These are phyloP conservation scores for Desoria tigrina DNA, from an alignment of 2,888 invertebrate species.

Conservation along the genomic window DNA sequence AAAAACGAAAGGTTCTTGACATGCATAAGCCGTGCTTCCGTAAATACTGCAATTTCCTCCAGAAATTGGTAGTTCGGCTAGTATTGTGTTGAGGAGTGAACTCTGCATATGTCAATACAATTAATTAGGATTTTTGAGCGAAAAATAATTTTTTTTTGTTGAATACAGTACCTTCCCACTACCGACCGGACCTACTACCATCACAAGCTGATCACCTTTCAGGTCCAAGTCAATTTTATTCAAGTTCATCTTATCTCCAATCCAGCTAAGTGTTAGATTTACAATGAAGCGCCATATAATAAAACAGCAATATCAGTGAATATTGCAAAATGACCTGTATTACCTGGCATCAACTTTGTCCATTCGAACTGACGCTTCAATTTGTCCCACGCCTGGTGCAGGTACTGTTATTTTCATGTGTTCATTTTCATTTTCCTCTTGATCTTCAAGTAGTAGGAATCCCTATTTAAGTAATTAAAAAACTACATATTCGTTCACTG, in stretches of 20 bases:
- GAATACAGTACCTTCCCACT: constrained; percentile 41
- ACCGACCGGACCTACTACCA: constrained; percentile 48
- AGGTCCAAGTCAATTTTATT: constrained; percentile 37
- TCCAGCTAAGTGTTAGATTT: constrained; percentile 35
- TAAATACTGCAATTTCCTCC: constrained; percentile 66
- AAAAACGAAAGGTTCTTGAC: constrained; percentile 58
- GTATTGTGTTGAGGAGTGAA: constrained; percentile 65
- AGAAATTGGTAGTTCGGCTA: constrained; percentile 70
- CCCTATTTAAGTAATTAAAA: constrained; percentile 28
- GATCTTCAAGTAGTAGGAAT: constrained; percentile 57
- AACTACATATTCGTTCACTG: not conserved
- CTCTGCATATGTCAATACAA: constrained; percentile 35
- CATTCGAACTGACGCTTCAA: constrained; percentile 27
- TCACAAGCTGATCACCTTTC: constrained; percentile 39
- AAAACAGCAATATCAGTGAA: not conserved
- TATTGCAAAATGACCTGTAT: too few relatives aligned
- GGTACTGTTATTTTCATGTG: constrained; percentile 21
- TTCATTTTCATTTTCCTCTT: constrained; percentile 24
- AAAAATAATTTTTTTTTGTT: too few relatives aligned
- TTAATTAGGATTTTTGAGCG: not conserved
- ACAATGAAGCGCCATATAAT: too few relatives aligned
- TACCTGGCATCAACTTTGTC: constrained; percentile 29
- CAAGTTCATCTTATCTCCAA: constrained; percentile 29
- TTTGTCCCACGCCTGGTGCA: constrained; percentile 5
- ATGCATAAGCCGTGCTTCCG: constrained; percentile 67